A percentile compares a stretch with the other conserved stretches of the same genome.
These are phyloP conservation scores for Lasioglossum leucozonium DNA, from an alignment of 2,888 invertebrate species.

Conservation along the genomic window DNA sequence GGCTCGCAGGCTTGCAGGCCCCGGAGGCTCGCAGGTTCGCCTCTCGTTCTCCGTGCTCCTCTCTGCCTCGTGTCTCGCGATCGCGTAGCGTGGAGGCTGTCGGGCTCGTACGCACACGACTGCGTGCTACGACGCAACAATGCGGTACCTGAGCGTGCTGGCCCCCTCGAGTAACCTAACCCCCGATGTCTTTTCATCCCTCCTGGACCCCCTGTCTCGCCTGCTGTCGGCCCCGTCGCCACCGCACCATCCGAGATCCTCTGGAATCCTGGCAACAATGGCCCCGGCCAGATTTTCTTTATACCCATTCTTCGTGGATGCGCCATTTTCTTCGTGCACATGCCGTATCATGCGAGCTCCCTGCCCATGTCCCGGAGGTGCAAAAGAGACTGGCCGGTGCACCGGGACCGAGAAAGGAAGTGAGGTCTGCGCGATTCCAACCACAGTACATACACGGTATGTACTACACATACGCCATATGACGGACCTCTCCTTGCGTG, in stretches of 20 bases:
- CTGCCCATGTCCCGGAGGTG: slow-evolving; percentile 47
- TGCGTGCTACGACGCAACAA: slow-evolving; percentile 60
- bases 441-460: not conserved
- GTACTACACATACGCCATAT: not conserved
- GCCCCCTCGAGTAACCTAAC: slow-evolving; percentile 69
- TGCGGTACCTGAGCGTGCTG: slow-evolving; percentile 68
- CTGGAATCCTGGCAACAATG: slow-evolving; percentile 62
- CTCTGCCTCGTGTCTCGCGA: not conserved
- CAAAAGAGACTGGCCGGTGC: slow-evolving; percentile 33
- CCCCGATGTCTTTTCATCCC: slow-evolving; percentile 68
- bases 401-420: slow-evolving; percentile 35
- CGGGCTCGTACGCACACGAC: slow-evolving; percentile 43
- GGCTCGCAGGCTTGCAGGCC: slow-evolving; percentile 54
- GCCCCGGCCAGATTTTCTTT: slow-evolving; percentile 60
- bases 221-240: slow-evolving; percentile 40
- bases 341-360: slow-evolving; percentile 58
- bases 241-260: slow-evolving; percentile 63
- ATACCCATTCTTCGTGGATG: slow-evolving; percentile 50
- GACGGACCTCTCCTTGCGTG: not conserved
- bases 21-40: not conserved
- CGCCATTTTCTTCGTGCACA: slow-evolving; percentile 67
- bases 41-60: not conserved
- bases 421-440: slow-evolving; percentile 36
- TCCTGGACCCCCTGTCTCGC: slow-evolving; percentile 61
- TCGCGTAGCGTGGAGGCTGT: slow-evolving; percentile 30